These are phyloP conservation scores for Pyrochroa serraticornis DNA, from an alignment of 2,888 invertebrate species.

Conservation along the genomic window DNA sequence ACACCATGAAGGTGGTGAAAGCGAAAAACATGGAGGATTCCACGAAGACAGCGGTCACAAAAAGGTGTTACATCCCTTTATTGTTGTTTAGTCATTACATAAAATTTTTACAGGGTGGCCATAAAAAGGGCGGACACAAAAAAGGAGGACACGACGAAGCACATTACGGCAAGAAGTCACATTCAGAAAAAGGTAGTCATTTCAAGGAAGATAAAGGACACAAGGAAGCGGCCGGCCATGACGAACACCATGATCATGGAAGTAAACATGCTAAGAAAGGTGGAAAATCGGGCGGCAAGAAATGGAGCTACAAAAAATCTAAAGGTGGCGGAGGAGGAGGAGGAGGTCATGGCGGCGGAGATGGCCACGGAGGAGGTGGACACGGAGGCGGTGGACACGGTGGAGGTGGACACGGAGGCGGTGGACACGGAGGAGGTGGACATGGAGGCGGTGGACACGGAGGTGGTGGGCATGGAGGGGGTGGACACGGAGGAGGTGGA, in stretches of 20 bases:
- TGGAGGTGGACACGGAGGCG: slow-evolving; percentile 30
- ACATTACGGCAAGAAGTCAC: slow-evolving; percentile 64
- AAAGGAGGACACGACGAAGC: slow-evolving; percentile 61
- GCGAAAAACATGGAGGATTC: slow-evolving; percentile 69
- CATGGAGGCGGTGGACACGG: slow-evolving; percentile 20
- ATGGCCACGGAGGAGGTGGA: slow-evolving; percentile 11
- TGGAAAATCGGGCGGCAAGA: slow-evolving; percentile 60
- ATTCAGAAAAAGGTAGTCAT: slow-evolving; percentile 64
- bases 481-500: slow-evolving; percentile 18
- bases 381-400: slow-evolving; percentile 25
- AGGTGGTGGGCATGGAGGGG: slow-evolving; percentile 13
- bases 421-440: slow-evolving; percentile 14
- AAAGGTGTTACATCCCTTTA: slow-evolving; percentile 49
- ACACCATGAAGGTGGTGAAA: slow-evolving; percentile 70
- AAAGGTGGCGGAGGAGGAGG: slow-evolving; percentile 24
- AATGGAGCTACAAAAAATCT: slow-evolving; percentile 58
- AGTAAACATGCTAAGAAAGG: slow-evolving; percentile 59
- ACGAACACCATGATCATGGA: slow-evolving; percentile 62
- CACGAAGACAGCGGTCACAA: slow-evolving; percentile 61
- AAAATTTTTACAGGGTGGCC: slow-evolving; percentile 60
- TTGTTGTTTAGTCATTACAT: neutral
- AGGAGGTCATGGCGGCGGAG: slow-evolving; percentile 18
- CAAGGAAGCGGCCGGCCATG: slow-evolving; percentile 63
- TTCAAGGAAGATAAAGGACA: slow-evolving; percentile 65
- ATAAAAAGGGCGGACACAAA: slow-evolving; percentile 62